Conservation (phyloP, 2,888 invertebrate genomes). For the Pyrgus malvae region DNA sequence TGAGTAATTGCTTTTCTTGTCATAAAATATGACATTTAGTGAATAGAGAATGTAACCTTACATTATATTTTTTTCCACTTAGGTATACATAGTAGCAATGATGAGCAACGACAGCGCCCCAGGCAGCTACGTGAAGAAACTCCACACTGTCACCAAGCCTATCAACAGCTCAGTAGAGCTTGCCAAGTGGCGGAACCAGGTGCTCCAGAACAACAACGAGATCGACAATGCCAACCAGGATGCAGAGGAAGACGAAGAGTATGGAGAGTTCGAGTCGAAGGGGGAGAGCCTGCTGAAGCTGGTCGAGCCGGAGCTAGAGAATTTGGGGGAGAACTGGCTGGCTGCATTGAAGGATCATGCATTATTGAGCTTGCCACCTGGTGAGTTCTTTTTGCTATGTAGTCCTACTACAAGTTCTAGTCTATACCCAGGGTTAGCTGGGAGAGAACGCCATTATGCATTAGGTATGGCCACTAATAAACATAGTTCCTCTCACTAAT, state of each 20-base stretch:
- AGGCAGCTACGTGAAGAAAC: constrained; percentile 79
- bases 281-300: constrained; percentile 91
- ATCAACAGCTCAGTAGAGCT: constrained; percentile 65
- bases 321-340: constrained; percentile 96
- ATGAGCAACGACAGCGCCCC: constrained; percentile 87
- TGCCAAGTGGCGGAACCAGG: constrained; percentile 66
- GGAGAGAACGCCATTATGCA: no score
- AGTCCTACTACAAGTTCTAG: no score
- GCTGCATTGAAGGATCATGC: constrained; percentile 98
- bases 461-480: no score
- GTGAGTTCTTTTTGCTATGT: no score
- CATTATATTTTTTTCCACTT: constrained; percentile 13
- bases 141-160: constrained; percentile 69
- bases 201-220: constrained; percentile 59
- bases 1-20: not conserved
- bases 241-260: constrained; percentile 77
- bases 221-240: constrained; percentile 56
- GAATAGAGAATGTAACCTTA: no score
- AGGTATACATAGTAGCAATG: constrained; percentile 98
- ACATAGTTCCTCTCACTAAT: no score
- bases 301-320: constrained; percentile 96
- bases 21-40: no score
- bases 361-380: constrained; percentile 92
- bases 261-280: constrained; percentile 88
- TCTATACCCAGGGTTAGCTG: no score